Percentiles rank a stretch among this genome's conserved stretches.
Conservation (phyloP, 2,888 invertebrate species). For the Thymelicus sylvestris region DNA sequence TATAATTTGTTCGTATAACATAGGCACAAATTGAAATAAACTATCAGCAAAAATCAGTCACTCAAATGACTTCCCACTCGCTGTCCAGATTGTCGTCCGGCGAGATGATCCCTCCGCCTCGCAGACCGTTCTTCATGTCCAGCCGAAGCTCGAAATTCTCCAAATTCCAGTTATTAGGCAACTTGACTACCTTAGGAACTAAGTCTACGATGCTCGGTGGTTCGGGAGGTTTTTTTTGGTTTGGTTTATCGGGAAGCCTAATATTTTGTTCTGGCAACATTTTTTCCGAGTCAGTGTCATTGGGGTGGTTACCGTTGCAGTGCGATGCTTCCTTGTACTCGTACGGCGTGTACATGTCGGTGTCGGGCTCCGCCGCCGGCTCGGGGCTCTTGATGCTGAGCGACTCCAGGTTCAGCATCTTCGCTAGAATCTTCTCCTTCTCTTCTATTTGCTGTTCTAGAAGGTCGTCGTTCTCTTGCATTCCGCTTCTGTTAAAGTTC, state of each 20-base stretch:
- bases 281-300: slow-evolving; percentile 39
- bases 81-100: slow-evolving; percentile 74
- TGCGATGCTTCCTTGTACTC: slow-evolving; percentile 4
- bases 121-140: slow-evolving; percentile 62
- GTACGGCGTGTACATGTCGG: slow-evolving; percentile 31
- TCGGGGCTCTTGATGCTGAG: slow-evolving; percentile 60
- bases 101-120: slow-evolving; percentile 57
- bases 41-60: slow-evolving; percentile 4
- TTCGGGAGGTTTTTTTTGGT: slow-evolving; percentile 37
- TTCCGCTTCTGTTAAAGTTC: slow-evolving; percentile 63
- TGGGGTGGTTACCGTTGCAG: slow-evolving; percentile 2
- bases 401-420: slow-evolving; percentile 86
- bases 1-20: too few species aligned
- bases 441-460: slow-evolving; percentile 89
- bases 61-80: slow-evolving; percentile 80
- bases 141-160: slow-evolving; percentile 75
- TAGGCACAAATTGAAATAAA: too few species aligned
- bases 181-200: slow-evolving; percentile 77
- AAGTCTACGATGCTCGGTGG: slow-evolving; percentile 54
- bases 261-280: slow-evolving; percentile 30
- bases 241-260: slow-evolving; percentile 37
- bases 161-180: slow-evolving; percentile 86
- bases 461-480: slow-evolving; percentile 86
- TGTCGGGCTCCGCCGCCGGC: slow-evolving; percentile 28
- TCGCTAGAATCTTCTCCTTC: slow-evolving; percentile 89